Evolutionary conservation across 2,888 invertebrate genomes (phyloP), one percentile per base, ranked within the genome.

Genomic region (Pterostichus niger): DNA sequence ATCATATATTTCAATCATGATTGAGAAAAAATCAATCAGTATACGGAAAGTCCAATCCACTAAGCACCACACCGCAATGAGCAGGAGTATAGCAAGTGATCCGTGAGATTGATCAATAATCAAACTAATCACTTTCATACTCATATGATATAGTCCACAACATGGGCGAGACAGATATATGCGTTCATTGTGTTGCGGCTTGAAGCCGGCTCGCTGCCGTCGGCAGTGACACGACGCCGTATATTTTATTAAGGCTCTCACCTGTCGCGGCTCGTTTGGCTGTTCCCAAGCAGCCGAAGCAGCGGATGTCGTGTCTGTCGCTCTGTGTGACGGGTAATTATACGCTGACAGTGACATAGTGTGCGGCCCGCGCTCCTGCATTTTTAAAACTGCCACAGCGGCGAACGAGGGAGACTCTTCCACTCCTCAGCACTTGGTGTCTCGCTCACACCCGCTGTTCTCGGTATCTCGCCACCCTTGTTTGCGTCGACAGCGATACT

Each of bases 221-320:
- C 44, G 73, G 52, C 56, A 83, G 85, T 87, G 87, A 87, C 88
- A 87, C 86, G 87, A 85, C 87, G 86, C 86, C 87, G 87, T 87
- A 88, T 89, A 89, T 89, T 89, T 89, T 89, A 89, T 89, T 89
- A 89, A 89, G 88, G 88, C 88, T 87, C 88, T 89, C 89, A 89
- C 89, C 89, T 89, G 89, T 89, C 89, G 88, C 88, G 88, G 87
- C 87, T 88, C 88, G 88, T 88, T 88, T 88, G 88, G 87, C 86
- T 88, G 87, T 88, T 88, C 87, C 88, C 88, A 87, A 87, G 88
- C 88, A 87, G 86, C 87, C 87, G 87, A 87, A 88, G 86, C 86
- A 87, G 86, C 88, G 88, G 88, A 89, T 88, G 88, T 89, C 88
- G 88, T 87, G 88, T 88, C 88, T 89, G 88, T 89, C 88, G 88